phyloP scores from a whole-genome alignment of 2,113 vertebrate genomes.

The Procavia capensis region DNA sequence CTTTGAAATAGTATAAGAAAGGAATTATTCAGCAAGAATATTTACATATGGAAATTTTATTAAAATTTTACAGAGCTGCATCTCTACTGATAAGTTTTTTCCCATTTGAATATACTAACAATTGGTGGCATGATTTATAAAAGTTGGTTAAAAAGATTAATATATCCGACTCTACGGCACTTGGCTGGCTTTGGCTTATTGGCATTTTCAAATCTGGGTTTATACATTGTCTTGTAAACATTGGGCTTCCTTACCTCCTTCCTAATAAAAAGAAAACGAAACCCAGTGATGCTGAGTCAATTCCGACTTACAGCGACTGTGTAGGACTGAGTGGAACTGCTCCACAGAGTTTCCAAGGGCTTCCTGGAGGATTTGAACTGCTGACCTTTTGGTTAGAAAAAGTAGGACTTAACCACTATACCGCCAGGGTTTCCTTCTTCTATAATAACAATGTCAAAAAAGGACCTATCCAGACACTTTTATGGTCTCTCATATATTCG shows the following conservation, averaged over 20 bases:
- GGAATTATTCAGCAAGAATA: not conserved
- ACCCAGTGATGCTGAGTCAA: too few species aligned
- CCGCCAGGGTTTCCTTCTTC: too few species aligned
- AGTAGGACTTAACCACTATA: too few species aligned
- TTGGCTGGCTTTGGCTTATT: too few species aligned
- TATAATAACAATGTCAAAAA: not conserved
- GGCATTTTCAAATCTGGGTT: not conserved
- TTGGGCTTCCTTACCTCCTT: not conserved
- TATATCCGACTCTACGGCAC: too few species aligned
- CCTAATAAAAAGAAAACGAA: too few species aligned
- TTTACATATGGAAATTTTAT: not conserved
- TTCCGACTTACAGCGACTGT: too few species aligned
- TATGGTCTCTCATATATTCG: not conserved
- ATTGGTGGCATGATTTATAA: not conserved
- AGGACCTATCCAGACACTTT: not conserved
- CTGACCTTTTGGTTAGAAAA: too few species aligned
- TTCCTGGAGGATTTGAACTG: too few species aligned
- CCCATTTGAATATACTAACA: not conserved
- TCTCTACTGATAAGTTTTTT: not conserved
- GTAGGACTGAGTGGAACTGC: too few species aligned
- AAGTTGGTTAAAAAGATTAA: not conserved
- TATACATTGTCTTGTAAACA: not conserved
- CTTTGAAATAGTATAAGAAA: not conserved
- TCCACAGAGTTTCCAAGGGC: too few species aligned
- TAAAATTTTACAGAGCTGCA: not conserved